A percentile compares a stretch with the other conserved stretches of the same genome.
phyloP scores from a whole-genome alignment of 2,113 vertebrate genomes.

The Pangasianodon gigas region DNA sequence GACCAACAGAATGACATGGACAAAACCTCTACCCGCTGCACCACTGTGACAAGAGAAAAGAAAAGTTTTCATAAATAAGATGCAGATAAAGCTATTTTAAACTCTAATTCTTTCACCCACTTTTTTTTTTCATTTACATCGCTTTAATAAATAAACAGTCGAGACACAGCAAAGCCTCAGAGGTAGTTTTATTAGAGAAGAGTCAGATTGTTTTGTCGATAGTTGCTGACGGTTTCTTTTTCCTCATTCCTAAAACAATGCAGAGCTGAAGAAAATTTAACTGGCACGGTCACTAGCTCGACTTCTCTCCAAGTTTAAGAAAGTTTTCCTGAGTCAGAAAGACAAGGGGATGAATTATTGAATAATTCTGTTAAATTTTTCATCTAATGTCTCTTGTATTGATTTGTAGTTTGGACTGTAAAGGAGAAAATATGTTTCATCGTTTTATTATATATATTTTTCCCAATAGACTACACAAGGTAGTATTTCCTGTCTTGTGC shows the following conservation, averaged over 20 bases:
- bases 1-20: no score
- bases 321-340: constrained; percentile 4
- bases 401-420: constrained; percentile 1
- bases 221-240: not conserved
- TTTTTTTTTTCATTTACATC: not conserved
- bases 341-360: not conserved
- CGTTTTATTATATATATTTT: not conserved
- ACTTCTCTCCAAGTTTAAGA: not conserved
- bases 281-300: not conserved
- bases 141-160: not conserved
- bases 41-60: no score
- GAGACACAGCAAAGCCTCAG: not conserved
- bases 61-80: not conserved
- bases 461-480: not conserved
- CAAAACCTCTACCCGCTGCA: no score
- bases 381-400: not conserved
- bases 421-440: not conserved
- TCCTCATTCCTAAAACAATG: not conserved
- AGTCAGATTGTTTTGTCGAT: not conserved
- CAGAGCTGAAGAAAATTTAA: not conserved
- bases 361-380: not conserved
- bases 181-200: not conserved
- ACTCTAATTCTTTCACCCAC: not conserved
- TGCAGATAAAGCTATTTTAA: not conserved
- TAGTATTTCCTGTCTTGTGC: not conserved